Base-by-base conservation (phyloP, 1,140 invertebrate genomes). In the Platyscapa corneri region DNA sequence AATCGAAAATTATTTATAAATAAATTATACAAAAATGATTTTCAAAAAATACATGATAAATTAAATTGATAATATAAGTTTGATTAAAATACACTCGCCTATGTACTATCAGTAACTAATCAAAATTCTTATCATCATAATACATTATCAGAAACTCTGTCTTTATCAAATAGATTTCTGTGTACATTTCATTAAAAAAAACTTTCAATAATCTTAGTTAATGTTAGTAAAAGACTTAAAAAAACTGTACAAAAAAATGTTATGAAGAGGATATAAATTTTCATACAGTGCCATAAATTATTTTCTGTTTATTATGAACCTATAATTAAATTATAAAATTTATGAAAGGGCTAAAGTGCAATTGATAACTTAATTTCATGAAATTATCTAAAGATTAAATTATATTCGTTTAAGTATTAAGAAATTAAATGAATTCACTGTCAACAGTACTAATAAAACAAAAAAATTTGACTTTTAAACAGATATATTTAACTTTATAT, bases 131-230 rank as follows among this genome's bases (percentile, higher is more conserved):
- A 75, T 83, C 34, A 56, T 8, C 60, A 27, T 56, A 65, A 60
- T 75, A 39, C n/a, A 39, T 70, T 42, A 74, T 32, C 32, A 46
- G 18, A 39, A 60, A 82, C 32, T 60, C 39, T 53, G 74, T 18
- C 39, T 60, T 67, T 39, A 39, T 76, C 27, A 72, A 72, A 79
- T 70, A 30, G 53, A 27, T 78, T 84, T 67, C 32, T 72, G 3
- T 56, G 53, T 53, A 65, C 18, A 34, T 10, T 49, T 67, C 7
- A 20, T 14, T 27, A 5, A 23, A 42, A 53, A 27, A 6, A 78
- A 84, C 42, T 67, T 84, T 72, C 72, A n/a, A 84, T 84, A n/a
- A 39, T 34, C 39, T 77, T 30, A 39, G 27, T 78, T 77, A 67
- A 34, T 60, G 82, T 74, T 77, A 30, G 37, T 49, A 8, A 56